Evolutionary conservation across 2,888 invertebrate genomes (phyloP), one percentile per base, ranked within the genome.

Genomic region (Chloroclysta siterata): DNA sequence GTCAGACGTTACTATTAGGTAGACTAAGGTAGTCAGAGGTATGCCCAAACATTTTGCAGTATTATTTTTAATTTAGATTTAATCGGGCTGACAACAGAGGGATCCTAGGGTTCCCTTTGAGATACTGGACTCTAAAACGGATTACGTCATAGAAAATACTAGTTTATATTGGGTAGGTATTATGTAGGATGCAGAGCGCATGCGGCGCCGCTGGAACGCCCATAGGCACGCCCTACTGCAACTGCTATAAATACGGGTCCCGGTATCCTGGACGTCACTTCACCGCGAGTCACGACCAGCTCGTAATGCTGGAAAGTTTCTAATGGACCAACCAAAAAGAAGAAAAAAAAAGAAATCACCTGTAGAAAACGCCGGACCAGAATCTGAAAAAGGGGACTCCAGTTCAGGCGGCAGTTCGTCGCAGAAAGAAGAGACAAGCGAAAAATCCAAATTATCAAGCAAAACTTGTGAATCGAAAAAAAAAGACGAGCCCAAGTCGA

Each of bases 221-320:
- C 46, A 11, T 17, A 8, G 15, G 2, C 15, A 4, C 17, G 11
- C 46, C 17, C 11, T 17, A 4, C 46, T 17, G 46, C 46, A 46
- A 11, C 17, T 46, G 11, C 10, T 46, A 11, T 17, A 46, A 46
- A 46, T 44, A 44, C 42, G 6, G 11, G 17, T 1, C 11, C 46
- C 10, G 5, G 0, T 39, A 6, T 17, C 17, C 17, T 46, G 46
- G 46, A 46, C 15, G 10, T 17, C 17, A 46, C 17, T 46, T 46
- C 46, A 15, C 44, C 44, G 44, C 46, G 17, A 46, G 46, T 46
- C 17, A 22, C 22, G 11, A 17, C 17, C 46, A 46, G 46, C 46
- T 17, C 17, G 17, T 17, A 17, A 17, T 7, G 17, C 46, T 46
- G 14, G 17, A 46, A 17, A 10, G 46, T 10, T 11, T 17, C 17